Conservation (phyloP, 2,888 invertebrate species). For the Tenodera sinensis region DNA sequence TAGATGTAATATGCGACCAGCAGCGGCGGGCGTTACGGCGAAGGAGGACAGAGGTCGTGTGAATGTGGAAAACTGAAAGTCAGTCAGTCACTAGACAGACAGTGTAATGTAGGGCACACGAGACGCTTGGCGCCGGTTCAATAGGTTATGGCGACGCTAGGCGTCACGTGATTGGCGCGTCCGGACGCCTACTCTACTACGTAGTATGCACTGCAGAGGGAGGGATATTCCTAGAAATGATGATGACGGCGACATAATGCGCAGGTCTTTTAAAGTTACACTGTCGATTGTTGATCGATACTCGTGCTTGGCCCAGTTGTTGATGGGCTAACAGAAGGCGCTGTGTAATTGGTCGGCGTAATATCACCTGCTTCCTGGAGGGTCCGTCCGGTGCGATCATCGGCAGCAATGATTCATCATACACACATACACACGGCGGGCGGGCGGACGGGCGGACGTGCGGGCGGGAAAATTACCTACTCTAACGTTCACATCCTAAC, state of each 20-base stretch:
- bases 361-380: not conserved
- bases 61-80: not conserved
- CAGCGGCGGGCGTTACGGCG: too few relatives aligned
- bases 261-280: not conserved
- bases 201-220: not conserved
- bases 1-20: too few relatives aligned
- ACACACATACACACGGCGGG: too few relatives aligned
- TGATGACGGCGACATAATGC: not conserved
- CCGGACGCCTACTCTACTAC: slow-evolving; percentile 14
- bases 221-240: not conserved
- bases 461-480: too few relatives aligned
- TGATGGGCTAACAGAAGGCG: not conserved
- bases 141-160: slow-evolving; percentile 15
- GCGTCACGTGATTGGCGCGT: slow-evolving; percentile 15
- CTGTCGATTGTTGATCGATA: not conserved
- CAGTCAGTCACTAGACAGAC: not conserved
- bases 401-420: too few relatives aligned
- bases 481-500: too few relatives aligned
- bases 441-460: too few relatives aligned
- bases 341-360: too few relatives aligned
- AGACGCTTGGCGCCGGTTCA: slow-evolving; percentile 15
- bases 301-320: not conserved
- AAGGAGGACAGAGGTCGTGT: too few relatives aligned
- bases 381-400: too few relatives aligned
- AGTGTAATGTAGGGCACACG: not conserved